Percentiles rank a stretch among this genome's conserved stretches.
Conservation (phyloP, 2,113 vertebrate species). For the Corythaeola cristata region DNA sequence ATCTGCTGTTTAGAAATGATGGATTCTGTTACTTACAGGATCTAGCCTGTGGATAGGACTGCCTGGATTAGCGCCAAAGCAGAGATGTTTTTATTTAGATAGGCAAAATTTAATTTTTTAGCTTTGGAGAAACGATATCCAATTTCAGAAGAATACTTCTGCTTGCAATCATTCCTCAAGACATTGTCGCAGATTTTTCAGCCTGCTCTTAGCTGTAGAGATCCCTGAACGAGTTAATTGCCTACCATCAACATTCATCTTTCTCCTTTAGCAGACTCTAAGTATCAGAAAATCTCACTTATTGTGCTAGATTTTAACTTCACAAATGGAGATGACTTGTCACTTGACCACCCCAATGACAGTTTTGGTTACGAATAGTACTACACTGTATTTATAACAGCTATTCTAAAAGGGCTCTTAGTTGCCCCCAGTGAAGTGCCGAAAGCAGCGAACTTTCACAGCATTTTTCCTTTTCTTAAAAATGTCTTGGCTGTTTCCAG, state of each 20-base stretch:
- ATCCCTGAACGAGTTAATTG: background rate
- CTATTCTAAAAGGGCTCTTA: background rate
- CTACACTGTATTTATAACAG: slow-evolving; percentile 16
- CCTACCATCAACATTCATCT: slow-evolving; percentile 31
- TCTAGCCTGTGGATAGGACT: background rate
- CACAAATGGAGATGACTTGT: slow-evolving; percentile 40
- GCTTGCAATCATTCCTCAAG: background rate
- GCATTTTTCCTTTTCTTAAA: slow-evolving; percentile 42
- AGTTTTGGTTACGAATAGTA: slow-evolving; percentile 19
- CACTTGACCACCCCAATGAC: slow-evolving; percentile 23
- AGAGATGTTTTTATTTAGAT: background rate
- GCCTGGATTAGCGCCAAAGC: background rate
- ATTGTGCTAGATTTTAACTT: slow-evolving; percentile 53
- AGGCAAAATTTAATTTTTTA: background rate
- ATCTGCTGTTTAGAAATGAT: background rate
- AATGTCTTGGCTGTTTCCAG: slow-evolving; percentile 17
- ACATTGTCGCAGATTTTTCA: background rate
- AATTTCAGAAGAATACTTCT: background rate
- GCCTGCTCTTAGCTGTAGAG: background rate
- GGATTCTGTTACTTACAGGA: background rate
- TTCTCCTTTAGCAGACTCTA: slow-evolving; percentile 18
- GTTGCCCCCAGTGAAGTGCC: background rate
- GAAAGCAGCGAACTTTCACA: background rate
- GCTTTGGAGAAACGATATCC: background rate
- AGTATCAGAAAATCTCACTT: slow-evolving; percentile 55